These are phyloP conservation scores for Lasioglossum vierecki DNA, from an alignment of 2,888 invertebrate species.

Conservation along the genomic window DNA sequence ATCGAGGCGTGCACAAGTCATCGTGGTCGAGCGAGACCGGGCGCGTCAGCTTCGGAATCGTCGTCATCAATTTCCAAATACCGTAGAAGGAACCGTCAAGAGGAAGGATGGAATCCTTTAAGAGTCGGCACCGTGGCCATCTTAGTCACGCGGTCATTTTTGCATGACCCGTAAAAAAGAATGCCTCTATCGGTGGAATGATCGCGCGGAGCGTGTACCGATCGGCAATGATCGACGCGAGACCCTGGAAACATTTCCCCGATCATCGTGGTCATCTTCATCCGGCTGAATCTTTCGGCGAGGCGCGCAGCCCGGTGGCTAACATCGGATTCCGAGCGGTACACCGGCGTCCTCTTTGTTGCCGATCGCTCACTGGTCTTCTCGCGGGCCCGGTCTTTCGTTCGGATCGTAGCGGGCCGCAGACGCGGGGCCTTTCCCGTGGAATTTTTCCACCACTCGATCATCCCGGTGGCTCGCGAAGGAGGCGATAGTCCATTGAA, in stretches of 20 bases:
- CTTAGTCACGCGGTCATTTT: slow-evolving; percentile 7
- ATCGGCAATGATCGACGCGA: not conserved
- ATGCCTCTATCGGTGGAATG: not conserved
- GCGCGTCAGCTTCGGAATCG: slow-evolving; percentile 26
- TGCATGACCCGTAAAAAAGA: slow-evolving; percentile 8
- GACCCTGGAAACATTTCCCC: slow-evolving; percentile 25
- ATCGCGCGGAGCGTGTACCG: not conserved
- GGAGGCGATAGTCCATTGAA: slow-evolving; percentile 73
- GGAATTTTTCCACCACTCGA: slow-evolving; percentile 72
- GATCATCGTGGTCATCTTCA: slow-evolving; percentile 48
- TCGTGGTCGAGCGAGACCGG: not conserved
- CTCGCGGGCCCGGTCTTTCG: slow-evolving; percentile 57
- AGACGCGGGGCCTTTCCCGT: slow-evolving; percentile 52
- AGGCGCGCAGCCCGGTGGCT: slow-evolving; percentile 54
- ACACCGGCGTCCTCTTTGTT: slow-evolving; percentile 70
- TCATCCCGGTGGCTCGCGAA: slow-evolving; percentile 66
- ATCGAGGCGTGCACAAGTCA: not conserved
- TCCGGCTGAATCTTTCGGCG: slow-evolving; percentile 44
- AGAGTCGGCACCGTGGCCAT: not conserved
- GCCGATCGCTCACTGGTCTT: slow-evolving; percentile 69
- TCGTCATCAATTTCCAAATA: slow-evolving; percentile 35
- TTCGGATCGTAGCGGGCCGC: slow-evolving; percentile 34
- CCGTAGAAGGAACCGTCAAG: slow-evolving; percentile 3
- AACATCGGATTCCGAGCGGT: slow-evolving; percentile 61
- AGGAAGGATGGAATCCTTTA: slow-evolving; percentile 16